Evolutionary conservation across 2,113 vertebrate species (phyloP), one percentile per base, ranked within the genome.

Genomic region (Rhinolophus ferrumequinum): DNA sequence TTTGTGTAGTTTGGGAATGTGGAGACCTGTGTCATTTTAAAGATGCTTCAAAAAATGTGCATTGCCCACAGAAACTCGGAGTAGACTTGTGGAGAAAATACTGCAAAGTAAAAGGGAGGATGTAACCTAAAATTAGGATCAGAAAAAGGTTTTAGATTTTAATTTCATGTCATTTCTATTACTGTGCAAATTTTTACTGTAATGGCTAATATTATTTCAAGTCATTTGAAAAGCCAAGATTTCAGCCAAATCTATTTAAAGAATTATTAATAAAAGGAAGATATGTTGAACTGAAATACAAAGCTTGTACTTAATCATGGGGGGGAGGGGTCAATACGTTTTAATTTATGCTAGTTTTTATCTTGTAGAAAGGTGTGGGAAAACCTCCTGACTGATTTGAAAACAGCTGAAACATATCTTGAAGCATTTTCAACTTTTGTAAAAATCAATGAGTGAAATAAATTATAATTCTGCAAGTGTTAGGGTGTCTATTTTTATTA

Each of bases 291-390:
- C 19, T 50, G 88, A 88, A 85, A 88, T 85, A 89, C 35, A 96
- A 94, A 95, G 35, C 35, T 88, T 89, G 6, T 13, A 62, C 5
- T 30, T 82, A 93, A 66, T 94, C 11, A 41, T 50, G 60, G 52
- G 19, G 47, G 1, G 3, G 15, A 21, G 35, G 30, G 50, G 18
- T 88, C 12, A 88, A 70, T 5, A 66, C 21, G 86, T 76, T 82
- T 95, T 89, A 86, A 77, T 60, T 96, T 19, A 54, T 92, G 60
- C 3, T 56, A 67, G 47, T 70, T 93, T 97, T 95, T 88, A 35
- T 82, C 13, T 77, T 92, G 13, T 84, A 62, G 60, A 77, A 50
- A 22, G 6, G 11, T 88, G 2, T 50, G 13, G 38, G 5, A 81
- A 73, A 30, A 38, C 26, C 52, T 84, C n/a, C 35, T 58, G 22